A percentile compares a stretch with the other conserved stretches of the same genome.
phyloP scores from a whole-genome alignment of 2,888 invertebrate genomes.

The Chrysolina haemoptera region DNA sequence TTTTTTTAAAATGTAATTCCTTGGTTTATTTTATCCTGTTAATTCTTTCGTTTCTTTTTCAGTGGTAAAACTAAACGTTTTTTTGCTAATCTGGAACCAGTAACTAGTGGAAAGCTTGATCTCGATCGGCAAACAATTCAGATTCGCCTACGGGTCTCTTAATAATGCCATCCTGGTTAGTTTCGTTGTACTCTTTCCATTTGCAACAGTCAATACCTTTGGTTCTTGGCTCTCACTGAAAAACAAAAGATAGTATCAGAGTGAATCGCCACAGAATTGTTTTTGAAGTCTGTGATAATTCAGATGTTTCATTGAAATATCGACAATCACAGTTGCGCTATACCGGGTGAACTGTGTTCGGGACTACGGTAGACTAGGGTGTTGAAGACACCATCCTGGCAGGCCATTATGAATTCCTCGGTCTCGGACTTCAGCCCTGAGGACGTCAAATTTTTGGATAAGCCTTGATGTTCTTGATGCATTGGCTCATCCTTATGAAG shows the following conservation, averaged over 20 bases:
- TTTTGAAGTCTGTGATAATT: background rate
- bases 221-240: constrained; percentile 67
- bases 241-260: constrained; percentile 45
- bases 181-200: constrained; percentile 42
- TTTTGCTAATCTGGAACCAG: background rate
- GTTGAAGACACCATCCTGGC: too few species aligned
- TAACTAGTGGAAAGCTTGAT: background rate
- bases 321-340: too few species aligned
- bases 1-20: too few species aligned
- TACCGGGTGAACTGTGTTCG: too few species aligned
- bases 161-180: constrained; percentile 50
- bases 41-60: too few species aligned
- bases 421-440: too few species aligned
- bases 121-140: background rate
- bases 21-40: too few species aligned
- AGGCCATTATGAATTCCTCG: too few species aligned
- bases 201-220: constrained; percentile 58
- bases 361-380: too few species aligned
- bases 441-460: too few species aligned
- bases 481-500: too few species aligned
- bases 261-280: background rate
- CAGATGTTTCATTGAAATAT: background rate
- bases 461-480: too few species aligned
- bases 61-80: background rate
- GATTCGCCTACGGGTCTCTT: background rate